These are phyloP conservation scores for Cardiocondyla obscurior DNA, from an alignment of 1,140 invertebrate species.

Conservation along the genomic window DNA sequence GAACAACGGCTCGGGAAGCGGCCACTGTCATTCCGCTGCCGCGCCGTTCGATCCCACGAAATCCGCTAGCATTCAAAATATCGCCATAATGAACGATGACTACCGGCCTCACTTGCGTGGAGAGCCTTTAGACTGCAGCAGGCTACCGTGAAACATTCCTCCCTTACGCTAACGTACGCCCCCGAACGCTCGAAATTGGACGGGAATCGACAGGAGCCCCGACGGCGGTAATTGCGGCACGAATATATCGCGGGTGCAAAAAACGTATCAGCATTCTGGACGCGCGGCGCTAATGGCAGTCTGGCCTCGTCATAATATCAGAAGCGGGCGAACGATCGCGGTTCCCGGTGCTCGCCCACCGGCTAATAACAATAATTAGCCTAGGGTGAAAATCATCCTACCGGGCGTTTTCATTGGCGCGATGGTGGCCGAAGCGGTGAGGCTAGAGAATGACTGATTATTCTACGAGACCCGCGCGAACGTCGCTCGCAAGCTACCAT, in stretches of 20 bases:
- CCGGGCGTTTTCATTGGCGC: constrained; percentile 37
- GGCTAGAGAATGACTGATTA: constrained; percentile 64
- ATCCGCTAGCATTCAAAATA: constrained; percentile 58
- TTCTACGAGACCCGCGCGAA: constrained; percentile 33
- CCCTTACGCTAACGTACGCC: constrained; percentile 69
- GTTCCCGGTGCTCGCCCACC: constrained; percentile 30
- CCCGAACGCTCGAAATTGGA: constrained; percentile 71
- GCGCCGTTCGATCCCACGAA: constrained; percentile 30
- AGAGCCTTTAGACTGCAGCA: constrained; percentile 52
- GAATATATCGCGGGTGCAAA: constrained; percentile 67
- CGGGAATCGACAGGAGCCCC: constrained; percentile 50
- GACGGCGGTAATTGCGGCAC: constrained; percentile 71
- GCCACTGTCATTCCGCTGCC: neutral
- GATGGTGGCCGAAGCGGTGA: neutral
- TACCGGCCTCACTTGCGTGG: constrained; percentile 62
- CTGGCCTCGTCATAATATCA: constrained; percentile 61
- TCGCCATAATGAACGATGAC: constrained; percentile 74
- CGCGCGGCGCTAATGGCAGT: constrained; percentile 63
- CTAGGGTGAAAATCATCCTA: constrained; percentile 56
- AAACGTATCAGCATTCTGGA: constrained; percentile 71
- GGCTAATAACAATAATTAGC: constrained; percentile 70
- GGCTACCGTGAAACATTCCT: constrained; percentile 74
- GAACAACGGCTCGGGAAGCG: constrained; percentile 2
- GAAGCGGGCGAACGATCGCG: constrained; percentile 50
- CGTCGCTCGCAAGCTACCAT: constrained; percentile 39